These are phyloP conservation scores for Caenorhabditis drosophilae DNA, from an alignment of 2,888 invertebrate genomes.

Conservation along the genomic window DNA sequence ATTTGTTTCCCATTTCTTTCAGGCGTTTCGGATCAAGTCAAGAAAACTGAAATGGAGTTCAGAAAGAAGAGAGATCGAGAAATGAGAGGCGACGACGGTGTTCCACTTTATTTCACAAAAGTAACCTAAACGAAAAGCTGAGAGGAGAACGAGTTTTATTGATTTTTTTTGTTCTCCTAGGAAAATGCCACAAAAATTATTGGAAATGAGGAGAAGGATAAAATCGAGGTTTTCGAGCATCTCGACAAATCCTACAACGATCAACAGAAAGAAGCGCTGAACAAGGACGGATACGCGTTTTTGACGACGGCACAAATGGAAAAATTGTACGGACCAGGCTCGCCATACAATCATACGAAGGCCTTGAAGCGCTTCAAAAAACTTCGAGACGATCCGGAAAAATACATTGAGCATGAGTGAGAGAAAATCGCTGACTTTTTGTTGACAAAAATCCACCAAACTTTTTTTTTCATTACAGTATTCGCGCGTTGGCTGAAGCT, in stretches of 20 bases:
- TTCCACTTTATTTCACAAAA: constrained; percentile 49
- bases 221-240: constrained; percentile 61
- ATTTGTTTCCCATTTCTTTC: constrained; percentile 7
- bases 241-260: constrained; percentile 57
- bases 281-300: constrained; percentile 58
- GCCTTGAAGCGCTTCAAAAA: constrained; percentile 43
- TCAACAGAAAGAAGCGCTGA: constrained; percentile 56
- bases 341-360: constrained; percentile 53
- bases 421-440: no score
- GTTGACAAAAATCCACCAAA: background rate
- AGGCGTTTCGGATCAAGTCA: constrained; percentile 43
- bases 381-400: constrained; percentile 43
- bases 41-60: constrained; percentile 29
- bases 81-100: constrained; percentile 36
- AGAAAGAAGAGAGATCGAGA: constrained; percentile 32
- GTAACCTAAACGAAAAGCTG: background rate
- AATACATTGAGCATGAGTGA: constrained; percentile 48
- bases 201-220: constrained; percentile 56
- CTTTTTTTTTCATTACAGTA: constrained; percentile 38
- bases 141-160: background rate
- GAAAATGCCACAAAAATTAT: constrained; percentile 36
- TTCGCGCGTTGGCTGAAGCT: constrained; percentile 50
- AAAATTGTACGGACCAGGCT: constrained; percentile 58
- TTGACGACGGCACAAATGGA: constrained; percentile 56
- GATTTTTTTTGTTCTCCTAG: no score